Evolutionary conservation across 1,140 invertebrate genomes (phyloP).

Genomic region (Eurosta solidaginis): DNA sequence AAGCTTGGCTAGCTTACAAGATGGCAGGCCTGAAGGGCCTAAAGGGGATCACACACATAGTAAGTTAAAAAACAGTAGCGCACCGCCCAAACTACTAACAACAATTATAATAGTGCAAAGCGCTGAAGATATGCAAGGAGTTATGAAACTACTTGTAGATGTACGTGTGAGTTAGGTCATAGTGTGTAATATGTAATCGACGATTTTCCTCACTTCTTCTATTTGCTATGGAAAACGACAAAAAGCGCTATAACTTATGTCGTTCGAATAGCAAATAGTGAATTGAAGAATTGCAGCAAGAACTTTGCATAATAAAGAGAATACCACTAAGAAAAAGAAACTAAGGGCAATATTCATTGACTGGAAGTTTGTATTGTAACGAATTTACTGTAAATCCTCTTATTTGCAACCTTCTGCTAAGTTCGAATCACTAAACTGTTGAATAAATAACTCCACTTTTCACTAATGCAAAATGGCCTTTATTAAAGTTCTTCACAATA

Average conservation of each 20-base stretch:
- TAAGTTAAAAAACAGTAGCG: not conserved
- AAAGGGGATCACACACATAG: not conserved
- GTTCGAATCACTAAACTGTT: too few relatives aligned
- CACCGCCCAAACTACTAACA: not conserved
- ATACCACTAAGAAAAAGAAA: not conserved
- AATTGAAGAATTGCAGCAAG: not conserved
- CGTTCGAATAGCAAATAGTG: not conserved
- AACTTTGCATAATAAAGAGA: not conserved
- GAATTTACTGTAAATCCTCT: too few relatives aligned
- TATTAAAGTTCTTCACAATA: too few relatives aligned
- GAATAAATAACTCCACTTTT: too few relatives aligned
- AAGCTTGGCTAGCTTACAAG: not conserved
- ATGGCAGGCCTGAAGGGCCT: not conserved
- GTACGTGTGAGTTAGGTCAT: not conserved
- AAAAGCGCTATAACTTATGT: not conserved
- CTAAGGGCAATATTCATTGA: not conserved
- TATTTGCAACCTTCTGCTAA: too few relatives aligned
- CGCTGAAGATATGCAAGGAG: not conserved
- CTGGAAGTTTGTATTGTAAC: not conserved
- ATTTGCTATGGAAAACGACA: not conserved
- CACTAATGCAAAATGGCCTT: too few relatives aligned
- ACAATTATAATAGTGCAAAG: constrained; percentile 11
- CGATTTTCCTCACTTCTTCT: not conserved
- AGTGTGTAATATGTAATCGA: not conserved
- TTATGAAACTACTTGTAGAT: not conserved